phyloP scores from a whole-genome alignment of 2,888 invertebrate genomes.

The Cyclophora albipunctata region DNA sequence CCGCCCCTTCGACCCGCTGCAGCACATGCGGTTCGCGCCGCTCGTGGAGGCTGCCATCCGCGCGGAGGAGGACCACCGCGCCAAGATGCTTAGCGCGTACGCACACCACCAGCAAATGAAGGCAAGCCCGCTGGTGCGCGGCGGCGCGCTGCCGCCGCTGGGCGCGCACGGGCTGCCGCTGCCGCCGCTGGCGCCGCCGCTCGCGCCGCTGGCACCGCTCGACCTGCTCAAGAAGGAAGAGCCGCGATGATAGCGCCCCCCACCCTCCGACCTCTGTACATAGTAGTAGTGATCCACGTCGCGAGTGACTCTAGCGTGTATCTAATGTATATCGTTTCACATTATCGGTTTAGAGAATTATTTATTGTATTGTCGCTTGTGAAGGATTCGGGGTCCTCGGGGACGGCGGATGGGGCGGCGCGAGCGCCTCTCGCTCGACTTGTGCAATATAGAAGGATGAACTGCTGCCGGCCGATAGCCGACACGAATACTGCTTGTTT shows the following conservation, averaged over 20 bases:
- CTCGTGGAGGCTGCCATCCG: slow-evolving; percentile 86
- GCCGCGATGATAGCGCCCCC: slow-evolving; percentile 70
- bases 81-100: slow-evolving; percentile 84
- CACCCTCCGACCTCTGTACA: slow-evolving; percentile 36
- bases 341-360: slow-evolving; percentile 68
- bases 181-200: slow-evolving; percentile 35
- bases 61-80: slow-evolving; percentile 86
- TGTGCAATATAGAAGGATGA: slow-evolving; percentile 64
- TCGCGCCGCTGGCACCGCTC: slow-evolving; percentile 62
- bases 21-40: slow-evolving; percentile 83
- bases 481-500: slow-evolving; percentile 68
- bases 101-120: slow-evolving; percentile 76
- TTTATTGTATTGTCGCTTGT: slow-evolving; percentile 65
- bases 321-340: slow-evolving; percentile 53
- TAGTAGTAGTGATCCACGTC: slow-evolving; percentile 27
- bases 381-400: slow-evolving; percentile 39
- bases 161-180: slow-evolving; percentile 50
- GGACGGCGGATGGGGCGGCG: slow-evolving; percentile 37
- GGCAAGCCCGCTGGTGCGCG: slow-evolving; percentile 62
- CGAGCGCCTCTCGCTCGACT: slow-evolving; percentile 48
- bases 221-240: slow-evolving; percentile 78
- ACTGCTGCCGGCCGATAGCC: slow-evolving; percentile 44
- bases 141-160: slow-evolving; percentile 55
- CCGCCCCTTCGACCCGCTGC: slow-evolving; percentile 82
- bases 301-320: slow-evolving; percentile 50